A percentile compares a stretch with the other conserved stretches of the same genome.
phyloP scores from a whole-genome alignment of 2,797 vertebrate genomes.

The Cygnus olor region DNA sequence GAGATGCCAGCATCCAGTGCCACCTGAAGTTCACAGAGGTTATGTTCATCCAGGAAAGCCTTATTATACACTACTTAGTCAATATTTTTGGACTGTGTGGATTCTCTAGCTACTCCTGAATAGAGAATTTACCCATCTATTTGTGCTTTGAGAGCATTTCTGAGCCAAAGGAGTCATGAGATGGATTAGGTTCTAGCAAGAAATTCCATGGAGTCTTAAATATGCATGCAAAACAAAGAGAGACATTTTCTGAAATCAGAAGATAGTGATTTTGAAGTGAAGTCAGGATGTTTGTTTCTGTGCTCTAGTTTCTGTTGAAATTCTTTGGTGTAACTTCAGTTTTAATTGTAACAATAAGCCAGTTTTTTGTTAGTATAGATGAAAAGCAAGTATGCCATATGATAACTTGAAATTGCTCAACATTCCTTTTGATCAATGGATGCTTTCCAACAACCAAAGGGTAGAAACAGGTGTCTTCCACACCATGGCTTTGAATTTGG shows the following conservation, averaged over 20 bases:
- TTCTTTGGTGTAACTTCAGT: background rate
- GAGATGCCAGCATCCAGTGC: background rate
- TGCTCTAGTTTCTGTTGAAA: background rate
- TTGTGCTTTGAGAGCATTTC: background rate
- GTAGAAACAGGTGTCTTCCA: background rate
- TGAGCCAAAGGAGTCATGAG: background rate
- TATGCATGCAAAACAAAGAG: background rate
- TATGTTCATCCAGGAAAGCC: background rate
- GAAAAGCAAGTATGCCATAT: background rate
- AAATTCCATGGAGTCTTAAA: background rate
- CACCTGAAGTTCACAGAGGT: background rate
- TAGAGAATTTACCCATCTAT: background rate
- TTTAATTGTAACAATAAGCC: background rate
- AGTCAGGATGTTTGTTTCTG: background rate
- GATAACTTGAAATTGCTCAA: background rate
- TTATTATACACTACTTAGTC: background rate
- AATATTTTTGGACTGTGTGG: background rate
- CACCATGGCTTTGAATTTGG: background rate
- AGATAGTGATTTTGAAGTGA: background rate
- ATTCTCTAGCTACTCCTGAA: background rate
- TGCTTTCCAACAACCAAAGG: background rate
- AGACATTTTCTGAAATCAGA: background rate
- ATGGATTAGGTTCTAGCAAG: background rate
- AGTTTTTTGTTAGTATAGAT: background rate
- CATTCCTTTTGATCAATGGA: background rate